phyloP scores from a whole-genome alignment of 1,140 invertebrate genomes.

The Hermatobates lingyangjiaoensis region DNA sequence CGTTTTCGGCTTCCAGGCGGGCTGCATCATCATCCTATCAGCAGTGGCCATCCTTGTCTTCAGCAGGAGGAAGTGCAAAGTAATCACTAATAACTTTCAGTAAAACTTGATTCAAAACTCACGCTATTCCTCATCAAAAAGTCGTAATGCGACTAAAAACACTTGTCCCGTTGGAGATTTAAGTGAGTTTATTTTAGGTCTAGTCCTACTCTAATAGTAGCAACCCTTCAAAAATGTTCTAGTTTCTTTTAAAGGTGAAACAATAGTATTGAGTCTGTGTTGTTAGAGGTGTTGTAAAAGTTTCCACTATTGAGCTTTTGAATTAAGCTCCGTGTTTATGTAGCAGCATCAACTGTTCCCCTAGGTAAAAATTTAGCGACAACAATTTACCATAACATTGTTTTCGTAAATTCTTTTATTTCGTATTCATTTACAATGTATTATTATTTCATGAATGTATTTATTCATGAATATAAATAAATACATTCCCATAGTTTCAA shows the following conservation, averaged over 20 bases:
- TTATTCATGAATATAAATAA: too few relatives aligned
- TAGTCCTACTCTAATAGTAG: neutral
- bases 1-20: constrained; percentile 12
- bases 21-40: constrained; percentile 13
- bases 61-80: constrained; percentile 18
- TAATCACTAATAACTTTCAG: neutral
- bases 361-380: too few relatives aligned
- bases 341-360: too few relatives aligned
- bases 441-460: too few relatives aligned
- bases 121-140: neutral
- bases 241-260: neutral
- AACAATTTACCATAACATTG: too few relatives aligned
- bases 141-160: neutral
- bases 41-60: constrained; percentile 15
- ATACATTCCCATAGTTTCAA: too few relatives aligned
- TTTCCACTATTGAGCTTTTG: too few relatives aligned
- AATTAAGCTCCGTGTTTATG: too few relatives aligned
- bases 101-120: neutral
- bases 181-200: neutral
- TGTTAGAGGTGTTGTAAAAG: too few relatives aligned
- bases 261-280: neutral
- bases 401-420: too few relatives aligned
- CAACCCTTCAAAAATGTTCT: neutral
- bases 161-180: neutral
- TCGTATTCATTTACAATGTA: too few relatives aligned